Percentiles rank a stretch among this genome's conserved stretches.
These are phyloP conservation scores for Yoshiicerus persimilis DNA, from an alignment of 1,140 invertebrate genomes.

Conservation along the genomic window DNA sequence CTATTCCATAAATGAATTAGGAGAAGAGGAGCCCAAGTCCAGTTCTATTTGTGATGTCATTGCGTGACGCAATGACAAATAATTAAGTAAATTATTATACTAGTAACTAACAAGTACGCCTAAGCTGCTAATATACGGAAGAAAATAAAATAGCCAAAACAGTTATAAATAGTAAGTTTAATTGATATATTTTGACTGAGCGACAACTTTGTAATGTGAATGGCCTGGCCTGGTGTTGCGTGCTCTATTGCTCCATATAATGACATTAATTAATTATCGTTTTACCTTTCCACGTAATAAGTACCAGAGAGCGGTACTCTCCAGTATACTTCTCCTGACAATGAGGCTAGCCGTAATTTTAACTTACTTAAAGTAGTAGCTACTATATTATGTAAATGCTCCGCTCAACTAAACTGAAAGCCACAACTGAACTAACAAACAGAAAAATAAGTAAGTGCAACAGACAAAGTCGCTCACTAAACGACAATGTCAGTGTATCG, in stretches of 20 bases:
- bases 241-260: neutral
- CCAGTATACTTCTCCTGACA: neutral
- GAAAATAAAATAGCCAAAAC: neutral
- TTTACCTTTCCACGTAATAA: neutral
- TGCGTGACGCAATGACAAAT: neutral
- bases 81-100: neutral
- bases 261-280: neutral
- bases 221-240: neutral
- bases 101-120: neutral
- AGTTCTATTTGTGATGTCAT: neutral
- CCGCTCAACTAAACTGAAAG: neutral
- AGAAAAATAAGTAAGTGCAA: neutral
- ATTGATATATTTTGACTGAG: neutral
- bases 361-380: neutral
- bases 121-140: too few relatives aligned
- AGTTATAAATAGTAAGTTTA: neutral
- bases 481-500: neutral
- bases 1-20: neutral
- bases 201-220: neutral
- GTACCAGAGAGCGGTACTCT: neutral
- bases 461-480: neutral
- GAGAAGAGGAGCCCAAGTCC: neutral
- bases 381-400: neutral
- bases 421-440: neutral
- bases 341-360: neutral